Base-by-base conservation (phyloP, 2,888 invertebrate genomes). In the Atethmia centrago region DNA sequence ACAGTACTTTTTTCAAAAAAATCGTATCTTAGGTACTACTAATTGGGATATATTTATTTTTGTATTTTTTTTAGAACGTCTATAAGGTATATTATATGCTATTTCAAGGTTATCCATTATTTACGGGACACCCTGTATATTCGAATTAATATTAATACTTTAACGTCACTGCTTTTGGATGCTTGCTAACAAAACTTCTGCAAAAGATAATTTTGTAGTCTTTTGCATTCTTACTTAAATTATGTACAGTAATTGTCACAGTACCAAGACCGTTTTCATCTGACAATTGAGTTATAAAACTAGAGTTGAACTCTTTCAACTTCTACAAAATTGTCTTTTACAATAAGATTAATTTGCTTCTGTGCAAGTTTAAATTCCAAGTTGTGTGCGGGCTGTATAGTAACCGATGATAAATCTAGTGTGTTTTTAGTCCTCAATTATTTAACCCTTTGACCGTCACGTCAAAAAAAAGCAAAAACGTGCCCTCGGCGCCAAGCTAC, bases 131-230 rank as follows among this genome's bases (percentile, higher is more conserved):
- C n/a, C n/a, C n/a, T n/a, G n/a, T 49, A 53, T 51, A 61, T 47
- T 55, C 19, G n/a, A 21, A 28, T 73, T 56, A 31, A 25, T 45
- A 71, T 42, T 80, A 80, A 82, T 80, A 82, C 77, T 82, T 77
- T 42, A 76, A 71, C 40, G 71, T 71, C 68, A 65, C 61, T 51
- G 36, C 5, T 40, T 71, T 56, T 25, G 36, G 53, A 66, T 8
- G 42, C 25, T 16, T 28, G 45, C 1, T 40, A 19, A 28, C 16
- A 49, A 64, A 31, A 7, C 16, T 47, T 51, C 9, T 63, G 19
- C 40, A 63, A 67, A 28, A 63, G 31, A 36, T 40, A 47, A 53
- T 42, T 55, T 70, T 31, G 40, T 45, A 14, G 31, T 45, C 19
- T 5, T 42, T 42, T 28, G 21, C 9, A 58, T 58, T 16, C 25